Base-by-base conservation (phyloP, 2,888 invertebrate species). In the Drosophila basisetae region DNA sequence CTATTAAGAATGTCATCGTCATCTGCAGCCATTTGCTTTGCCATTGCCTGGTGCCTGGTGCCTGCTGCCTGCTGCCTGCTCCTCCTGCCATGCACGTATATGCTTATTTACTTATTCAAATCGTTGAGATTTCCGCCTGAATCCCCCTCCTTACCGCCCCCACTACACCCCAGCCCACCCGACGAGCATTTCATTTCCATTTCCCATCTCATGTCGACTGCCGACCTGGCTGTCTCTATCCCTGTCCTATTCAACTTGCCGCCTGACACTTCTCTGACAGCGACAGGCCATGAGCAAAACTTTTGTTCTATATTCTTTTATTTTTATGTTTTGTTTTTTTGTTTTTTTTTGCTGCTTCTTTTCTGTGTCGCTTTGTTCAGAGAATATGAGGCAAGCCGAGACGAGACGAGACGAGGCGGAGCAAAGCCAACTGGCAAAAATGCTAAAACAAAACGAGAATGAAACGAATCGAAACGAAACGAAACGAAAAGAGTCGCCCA, bases 201-300 rank as follows among this genome's bases (percentile, higher is more conserved):
- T 69, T 72, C 66, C 71, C 68, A 75, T 75, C 75, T 68, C 75
- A 65, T 80, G 73, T 84, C 73, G 68, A 59, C 73, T 80, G 62
- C 33, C 68, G 61, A 66, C 63, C 63, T 68, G 68, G 73, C 80
- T 73, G 68, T 76, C 80, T 73, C 79, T 69, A 73, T 76, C 79
- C 77, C 78, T 80, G 80, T 77, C 79, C 79, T 78, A 84, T 85
- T 89, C 86, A 87, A 87, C 88, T 87, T 89, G 87, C 88, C 89
- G 91, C 83, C 90, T 91, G 92, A 92, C 91, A 91, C 90, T 91
- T 88, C 89, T 91, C 79, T 91, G 91, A 91, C 91, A 84, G 86
- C 86, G 86, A 88, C 86, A 91, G 82, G 76, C 89, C 83, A 89
- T 89, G 90, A 89, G 85, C 89, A 91, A 90, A 83, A 91, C 79